Conservation (phyloP, 2,797 vertebrate genomes). For the Peromyscus nudipes region DNA sequence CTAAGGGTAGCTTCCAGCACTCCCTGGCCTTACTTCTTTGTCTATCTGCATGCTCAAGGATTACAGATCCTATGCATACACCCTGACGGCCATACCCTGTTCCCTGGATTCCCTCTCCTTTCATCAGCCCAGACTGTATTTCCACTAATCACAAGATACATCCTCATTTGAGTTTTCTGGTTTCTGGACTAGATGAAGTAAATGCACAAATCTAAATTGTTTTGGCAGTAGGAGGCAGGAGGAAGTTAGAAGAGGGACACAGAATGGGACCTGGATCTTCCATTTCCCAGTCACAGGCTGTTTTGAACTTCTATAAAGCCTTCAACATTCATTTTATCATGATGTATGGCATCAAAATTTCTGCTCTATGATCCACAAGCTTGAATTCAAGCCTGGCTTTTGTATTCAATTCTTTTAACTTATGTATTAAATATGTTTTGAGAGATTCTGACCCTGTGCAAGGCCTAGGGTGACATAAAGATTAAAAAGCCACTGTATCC, state of each 20-base stretch:
- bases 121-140: background rate
- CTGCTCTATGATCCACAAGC: background rate
- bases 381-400: constrained; percentile 44
- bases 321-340: constrained; percentile 2
- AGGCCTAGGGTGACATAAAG: constrained; percentile 47
- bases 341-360: background rate
- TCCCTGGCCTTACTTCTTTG: background rate
- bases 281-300: background rate
- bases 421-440: constrained; percentile 71
- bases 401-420: constrained; percentile 56
- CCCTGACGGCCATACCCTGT: background rate
- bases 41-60: background rate
- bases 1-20: background rate
- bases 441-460: constrained; percentile 51
- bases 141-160: background rate
- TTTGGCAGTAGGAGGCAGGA: constrained; percentile 23
- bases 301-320: constrained; percentile 48
- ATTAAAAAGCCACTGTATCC: constrained; percentile 45
- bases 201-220: constrained; percentile 38
- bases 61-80: background rate
- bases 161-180: background rate
- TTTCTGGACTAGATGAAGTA: constrained; percentile 10
- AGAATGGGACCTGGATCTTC: background rate
- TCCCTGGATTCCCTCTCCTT: background rate
- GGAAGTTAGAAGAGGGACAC: constrained; percentile 35